Evolutionary conservation across 1,140 invertebrate species (phyloP).

Genomic region (Megalonaias nervosa): DNA sequence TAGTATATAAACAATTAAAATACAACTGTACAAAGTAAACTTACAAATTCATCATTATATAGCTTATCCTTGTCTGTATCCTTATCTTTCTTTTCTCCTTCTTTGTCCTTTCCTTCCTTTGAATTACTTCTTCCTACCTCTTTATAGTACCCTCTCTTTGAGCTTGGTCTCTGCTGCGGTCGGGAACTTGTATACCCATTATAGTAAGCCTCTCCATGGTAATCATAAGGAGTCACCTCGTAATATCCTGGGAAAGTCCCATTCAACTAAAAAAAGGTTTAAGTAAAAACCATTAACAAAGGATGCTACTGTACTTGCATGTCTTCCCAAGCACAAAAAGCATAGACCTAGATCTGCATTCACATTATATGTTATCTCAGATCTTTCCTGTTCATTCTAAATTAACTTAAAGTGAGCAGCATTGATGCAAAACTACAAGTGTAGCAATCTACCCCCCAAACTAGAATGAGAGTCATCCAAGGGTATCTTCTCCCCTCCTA

Average conservation of each 20-base stretch:
- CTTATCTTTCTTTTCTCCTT: conserved; percentile 38
- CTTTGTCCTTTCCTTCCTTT: conserved; percentile 48
- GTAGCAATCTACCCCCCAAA: no score
- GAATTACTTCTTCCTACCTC: conserved; percentile 56
- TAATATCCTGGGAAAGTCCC: conserved; percentile 54
- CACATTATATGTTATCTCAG: no score
- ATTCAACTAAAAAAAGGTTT: conserved; percentile 45
- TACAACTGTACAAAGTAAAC: conserved; percentile 23
- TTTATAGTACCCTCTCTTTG: conserved; percentile 52
- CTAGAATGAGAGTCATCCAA: no score
- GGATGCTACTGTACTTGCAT: no score
- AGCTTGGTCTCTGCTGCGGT: conserved; percentile 1
- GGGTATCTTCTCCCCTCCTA: no score
- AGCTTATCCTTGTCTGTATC: conserved; percentile 56
- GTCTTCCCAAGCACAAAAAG: no score
- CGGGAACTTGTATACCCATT: conserved; percentile 39
- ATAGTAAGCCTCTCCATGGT: conserved; percentile 48
- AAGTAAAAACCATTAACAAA: background rate
- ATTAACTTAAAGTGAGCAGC: no score
- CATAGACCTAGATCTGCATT: no score
- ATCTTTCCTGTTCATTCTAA: no score
- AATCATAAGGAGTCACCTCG: conserved; percentile 57
- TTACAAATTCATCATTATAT: conserved; percentile 70
- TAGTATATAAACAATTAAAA: no score
- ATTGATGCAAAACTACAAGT: no score